Percentiles rank a stretch among this genome's conserved stretches.
Conservation (phyloP, 2,113 vertebrate species). For the Albula goreensis region DNA sequence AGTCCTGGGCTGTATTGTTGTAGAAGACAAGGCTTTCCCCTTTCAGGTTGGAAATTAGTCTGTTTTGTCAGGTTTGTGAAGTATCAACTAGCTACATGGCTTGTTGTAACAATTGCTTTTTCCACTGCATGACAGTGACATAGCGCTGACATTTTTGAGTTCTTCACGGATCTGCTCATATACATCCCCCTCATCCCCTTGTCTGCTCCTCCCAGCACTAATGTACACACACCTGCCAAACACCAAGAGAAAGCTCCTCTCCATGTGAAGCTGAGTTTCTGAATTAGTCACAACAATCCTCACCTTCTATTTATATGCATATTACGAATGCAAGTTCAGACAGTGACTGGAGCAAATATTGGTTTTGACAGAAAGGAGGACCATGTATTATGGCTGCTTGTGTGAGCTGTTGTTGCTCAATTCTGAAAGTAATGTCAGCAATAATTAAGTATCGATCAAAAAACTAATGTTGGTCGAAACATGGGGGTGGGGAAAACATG, state of each 20-base stretch:
- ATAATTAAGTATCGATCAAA: slow-evolving; percentile 23
- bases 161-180: not conserved
- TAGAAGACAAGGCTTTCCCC: no score
- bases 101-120: no score
- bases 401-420: slow-evolving; percentile 26
- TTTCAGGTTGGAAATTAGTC: no score
- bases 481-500: not conserved
- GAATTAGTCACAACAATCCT: not conserved
- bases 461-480: slow-evolving; percentile 9
- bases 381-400: slow-evolving; percentile 21
- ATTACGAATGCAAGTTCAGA: not conserved
- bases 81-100: no score
- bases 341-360: slow-evolving; percentile 26
- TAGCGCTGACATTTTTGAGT: not conserved
- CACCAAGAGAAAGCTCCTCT: not conserved
- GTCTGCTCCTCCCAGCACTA: not conserved
- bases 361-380: slow-evolving; percentile 28
- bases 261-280: not conserved
- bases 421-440: slow-evolving; percentile 24
- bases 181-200: not conserved
- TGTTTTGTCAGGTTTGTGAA: no score
- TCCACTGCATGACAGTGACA: not conserved
- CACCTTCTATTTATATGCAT: not conserved
- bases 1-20: no score
- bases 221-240: slow-evolving; percentile 1